Evolutionary conservation across 2,888 invertebrate species (phyloP), one percentile per base, ranked within the genome.

Genomic region (Crioceris asparagi): DNA sequence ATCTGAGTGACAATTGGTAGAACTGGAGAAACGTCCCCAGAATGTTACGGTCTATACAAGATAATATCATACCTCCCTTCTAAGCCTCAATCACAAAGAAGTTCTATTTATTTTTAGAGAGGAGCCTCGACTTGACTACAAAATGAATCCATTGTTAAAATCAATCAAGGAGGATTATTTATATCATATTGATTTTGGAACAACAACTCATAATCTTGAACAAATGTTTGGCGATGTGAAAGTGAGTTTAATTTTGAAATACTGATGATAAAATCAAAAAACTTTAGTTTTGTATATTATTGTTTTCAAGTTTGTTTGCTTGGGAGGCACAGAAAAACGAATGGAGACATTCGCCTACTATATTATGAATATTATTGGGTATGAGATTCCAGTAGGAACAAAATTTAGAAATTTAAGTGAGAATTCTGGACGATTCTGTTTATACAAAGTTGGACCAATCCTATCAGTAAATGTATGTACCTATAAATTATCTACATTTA

Each of bases 401-500:
- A 8, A 21, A 21, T 21, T 21, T 7, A 21, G 7, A 21, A 8
- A 21, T 21, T 8, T 21, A 7, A 7, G 21, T 8, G 7, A 21
- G 10, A 6, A 21, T 21, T 7, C 21, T 7, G 7, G 10, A 7
- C 21, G 21, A 7, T 21, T 7, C 8, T 6, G 7, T 21, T 7
- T 21, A 8, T 21, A 21, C 8, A 21, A 21, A 8, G 21, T 21
- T 6, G 21, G 21, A 8, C 21, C 21, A 6, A 8, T 21, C 6
- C 21, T 21, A 7, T 21, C 21, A 7, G 21, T 21, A 21, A 21
- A 8, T 21, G n/a, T n/a, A n/a, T n/a, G n/a, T n/a, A n/a, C n/a
- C n/a, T n/a, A n/a, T 44, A 32, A 35, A 7, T 33, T 4, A 18
- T 15, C 6, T 7, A 21, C 21, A 7, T 21, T 7, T 6, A 21